Conservation (phyloP, 2,888 invertebrate species). For the Venustoraphidia nigricollis region DNA sequence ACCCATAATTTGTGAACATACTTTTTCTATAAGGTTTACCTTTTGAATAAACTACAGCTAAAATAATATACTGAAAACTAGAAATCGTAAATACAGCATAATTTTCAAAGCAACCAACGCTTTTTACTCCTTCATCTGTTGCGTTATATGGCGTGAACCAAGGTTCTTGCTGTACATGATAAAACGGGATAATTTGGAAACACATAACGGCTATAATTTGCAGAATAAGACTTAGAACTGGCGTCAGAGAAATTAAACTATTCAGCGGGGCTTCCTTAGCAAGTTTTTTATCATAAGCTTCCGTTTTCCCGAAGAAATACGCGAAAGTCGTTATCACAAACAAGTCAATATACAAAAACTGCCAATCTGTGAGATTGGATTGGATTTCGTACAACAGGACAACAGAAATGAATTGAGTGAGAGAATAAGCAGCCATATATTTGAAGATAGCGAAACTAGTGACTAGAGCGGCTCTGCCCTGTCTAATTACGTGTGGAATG, state of each 20-base stretch:
- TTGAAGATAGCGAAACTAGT: slow-evolving; percentile 98
- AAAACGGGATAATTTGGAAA: slow-evolving; percentile 32
- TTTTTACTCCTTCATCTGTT: slow-evolving; percentile 17
- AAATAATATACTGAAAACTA: slow-evolving; percentile 47
- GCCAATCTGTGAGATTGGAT: slow-evolving; percentile 40
- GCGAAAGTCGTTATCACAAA: slow-evolving; percentile 44
- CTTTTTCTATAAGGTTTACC: slow-evolving; percentile 48
- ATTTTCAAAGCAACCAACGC: slow-evolving; percentile 38
- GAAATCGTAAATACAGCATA: slow-evolving; percentile 45
- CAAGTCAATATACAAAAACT: slow-evolving; percentile 52
- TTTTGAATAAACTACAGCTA: slow-evolving; percentile 46
- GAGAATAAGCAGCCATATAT: slow-evolving; percentile 91
- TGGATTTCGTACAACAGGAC: slow-evolving; percentile 67
- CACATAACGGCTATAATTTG: slow-evolving; percentile 33
- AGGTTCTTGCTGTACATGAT: slow-evolving; percentile 31
- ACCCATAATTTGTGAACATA: slow-evolving; percentile 41
- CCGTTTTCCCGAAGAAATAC: slow-evolving; percentile 46
- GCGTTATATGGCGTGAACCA: slow-evolving; percentile 38
- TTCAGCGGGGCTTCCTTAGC: slow-evolving; percentile 36
- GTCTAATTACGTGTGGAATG: slow-evolving; percentile 63
- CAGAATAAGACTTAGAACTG: slow-evolving; percentile 33
- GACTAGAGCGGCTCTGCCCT: slow-evolving; percentile 83
- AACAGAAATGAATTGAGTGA: slow-evolving; percentile 82
- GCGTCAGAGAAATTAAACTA: slow-evolving; percentile 32
- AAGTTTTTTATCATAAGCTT: slow-evolving; percentile 29